Conservation (phyloP, 2,797 vertebrate genomes). For the Onychomys torridus region DNA sequence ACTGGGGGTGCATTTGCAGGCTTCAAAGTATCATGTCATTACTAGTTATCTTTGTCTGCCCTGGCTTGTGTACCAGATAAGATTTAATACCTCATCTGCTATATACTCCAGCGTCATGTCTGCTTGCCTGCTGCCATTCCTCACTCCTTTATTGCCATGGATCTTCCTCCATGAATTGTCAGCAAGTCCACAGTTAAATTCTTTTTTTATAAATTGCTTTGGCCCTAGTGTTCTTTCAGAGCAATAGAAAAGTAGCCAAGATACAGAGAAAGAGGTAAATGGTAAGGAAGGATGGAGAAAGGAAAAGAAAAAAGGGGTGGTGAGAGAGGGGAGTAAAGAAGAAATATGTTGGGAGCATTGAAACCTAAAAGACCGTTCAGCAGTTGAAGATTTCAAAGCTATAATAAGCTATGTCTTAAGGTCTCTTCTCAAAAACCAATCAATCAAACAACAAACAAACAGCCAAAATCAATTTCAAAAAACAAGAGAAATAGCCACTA, state of each 20-base stretch:
- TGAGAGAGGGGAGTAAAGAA: background rate
- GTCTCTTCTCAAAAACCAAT: background rate
- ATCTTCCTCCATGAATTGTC: background rate
- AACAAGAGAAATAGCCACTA: no score
- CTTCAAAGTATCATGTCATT: background rate
- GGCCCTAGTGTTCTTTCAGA: no score
- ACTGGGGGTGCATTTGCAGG: background rate
- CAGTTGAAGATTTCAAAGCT: background rate
- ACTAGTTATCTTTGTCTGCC: background rate
- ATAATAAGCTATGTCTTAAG: background rate
- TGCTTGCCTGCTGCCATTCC: background rate
- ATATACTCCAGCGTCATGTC: background rate
- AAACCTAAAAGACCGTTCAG: background rate
- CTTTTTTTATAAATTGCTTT: no score
- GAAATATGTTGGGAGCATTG: background rate
- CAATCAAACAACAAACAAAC: background rate
- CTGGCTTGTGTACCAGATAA: background rate
- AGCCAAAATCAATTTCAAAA: no score
- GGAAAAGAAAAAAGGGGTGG: background rate
- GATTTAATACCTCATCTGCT: background rate
- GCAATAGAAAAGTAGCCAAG: no score
- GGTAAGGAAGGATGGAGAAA: no score
- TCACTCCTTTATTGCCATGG: no score
- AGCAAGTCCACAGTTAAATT: background rate
- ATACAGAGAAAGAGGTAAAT: no score